A percentile compares a stretch with the other conserved stretches of the same genome.
These are phyloP conservation scores for Apostichopus japonicus DNA, from an alignment of 35 echinoderm and acorn worm species.

Conservation along the genomic window DNA sequence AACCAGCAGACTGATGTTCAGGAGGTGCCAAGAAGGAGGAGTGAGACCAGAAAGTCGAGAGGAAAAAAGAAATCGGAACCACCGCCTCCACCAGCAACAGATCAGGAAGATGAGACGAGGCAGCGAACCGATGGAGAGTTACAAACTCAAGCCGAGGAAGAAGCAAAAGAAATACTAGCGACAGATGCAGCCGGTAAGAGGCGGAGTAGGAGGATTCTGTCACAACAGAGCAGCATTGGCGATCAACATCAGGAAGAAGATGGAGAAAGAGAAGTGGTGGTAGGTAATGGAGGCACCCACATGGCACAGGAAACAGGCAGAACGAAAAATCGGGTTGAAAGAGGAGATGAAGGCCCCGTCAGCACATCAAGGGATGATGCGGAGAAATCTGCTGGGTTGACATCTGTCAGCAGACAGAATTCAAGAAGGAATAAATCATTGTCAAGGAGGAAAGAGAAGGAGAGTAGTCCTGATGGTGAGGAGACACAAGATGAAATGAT, in stretches of 20 bases:
- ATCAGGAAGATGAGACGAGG: neutral
- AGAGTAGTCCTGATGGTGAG: neutral
- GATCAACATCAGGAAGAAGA: neutral
- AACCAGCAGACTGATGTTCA: neutral
- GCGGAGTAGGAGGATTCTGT: neutral
- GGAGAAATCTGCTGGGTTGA: too few species aligned
- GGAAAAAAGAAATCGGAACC: neutral
- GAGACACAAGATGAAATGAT: neutral
- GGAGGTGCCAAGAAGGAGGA: neutral
- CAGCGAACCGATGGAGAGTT: neutral
- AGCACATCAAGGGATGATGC: too few species aligned
- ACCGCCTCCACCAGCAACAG: neutral
- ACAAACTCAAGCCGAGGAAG: neutral
- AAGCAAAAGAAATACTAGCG: neutral
- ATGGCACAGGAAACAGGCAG: too few species aligned
- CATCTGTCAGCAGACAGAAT: too few species aligned
- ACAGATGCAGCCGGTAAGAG: neutral
- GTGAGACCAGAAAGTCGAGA: neutral
- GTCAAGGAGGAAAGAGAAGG: conserved; percentile 10
- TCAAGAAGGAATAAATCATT: too few species aligned
- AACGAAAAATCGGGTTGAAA: too few species aligned
- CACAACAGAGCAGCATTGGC: neutral
- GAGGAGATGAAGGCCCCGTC: too few species aligned
- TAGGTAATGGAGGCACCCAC: too few species aligned
- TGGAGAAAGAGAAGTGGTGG: neutral